Base-by-base conservation (phyloP, 2,797 vertebrate genomes). In the Ctenopoma kingsleyae region DNA sequence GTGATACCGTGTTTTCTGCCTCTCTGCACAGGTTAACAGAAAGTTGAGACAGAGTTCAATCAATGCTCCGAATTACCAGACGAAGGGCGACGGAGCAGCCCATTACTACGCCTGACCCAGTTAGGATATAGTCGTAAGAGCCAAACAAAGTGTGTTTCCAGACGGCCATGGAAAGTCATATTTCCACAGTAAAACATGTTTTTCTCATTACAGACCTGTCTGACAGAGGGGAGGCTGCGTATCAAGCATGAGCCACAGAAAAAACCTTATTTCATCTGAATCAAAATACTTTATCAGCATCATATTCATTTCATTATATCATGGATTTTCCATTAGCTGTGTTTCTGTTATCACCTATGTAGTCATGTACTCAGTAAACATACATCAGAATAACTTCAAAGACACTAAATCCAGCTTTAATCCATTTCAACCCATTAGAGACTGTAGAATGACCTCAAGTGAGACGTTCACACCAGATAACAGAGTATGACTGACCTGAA, bases 41-140 rank as follows among this genome's bases (percentile, higher is more conserved):
- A 87, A 93, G 90, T 89, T 89, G 90, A 93, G 84, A 22, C 60
- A 0, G 80, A 89, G 90, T 92, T 93, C 88, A 93, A 91, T 93
- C 91, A 89, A 93, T 92, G 88, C 46, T 69, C 67, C 11, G 68
- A 89, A 90, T 89, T 76, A 89, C 81, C 82, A 85, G 85, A 87
- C 57, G 63, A 83, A 83, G 75, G 84, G 87, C 82, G 78, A 62
- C 53, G 65, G 67, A 74, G 82, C 65, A 5, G 73, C 61, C 82
- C 82, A 84, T 88, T 80, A 80, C 76, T 57, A 74, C 36, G 68
- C 69, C 89, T 92, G 91, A 90, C 91, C 88, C 82, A 91, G 80
- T 93, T 91, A 80, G 60, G 64, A 68, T 71, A 38, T 67, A 73
- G 75, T 77, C 81, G 71, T 52, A 25, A 63, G 46, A 85, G 74